Percentiles rank a stretch among this genome's conserved stretches.
phyloP scores from a whole-genome alignment of 2,888 invertebrate genomes.

The Pollenia labialis region DNA sequence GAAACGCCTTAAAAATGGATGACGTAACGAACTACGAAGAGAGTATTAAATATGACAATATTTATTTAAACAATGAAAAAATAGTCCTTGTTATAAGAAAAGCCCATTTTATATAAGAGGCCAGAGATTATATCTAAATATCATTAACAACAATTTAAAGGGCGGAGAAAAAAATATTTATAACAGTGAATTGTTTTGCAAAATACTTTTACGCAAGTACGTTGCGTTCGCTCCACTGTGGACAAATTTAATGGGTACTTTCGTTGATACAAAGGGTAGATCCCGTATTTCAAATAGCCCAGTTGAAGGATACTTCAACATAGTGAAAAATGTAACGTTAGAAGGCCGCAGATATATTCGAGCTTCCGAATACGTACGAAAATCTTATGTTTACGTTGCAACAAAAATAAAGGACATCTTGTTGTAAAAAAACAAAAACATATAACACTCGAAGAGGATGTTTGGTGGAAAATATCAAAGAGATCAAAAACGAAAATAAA shows the following conservation, averaged over 20 bases:
- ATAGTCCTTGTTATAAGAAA: constrained; percentile 2
- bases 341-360: background rate
- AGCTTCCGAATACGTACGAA: background rate
- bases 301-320: constrained; percentile 2
- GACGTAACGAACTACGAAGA: no score
- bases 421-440: background rate
- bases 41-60: no score
- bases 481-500: background rate
- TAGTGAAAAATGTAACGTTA: background rate
- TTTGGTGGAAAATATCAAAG: constrained; percentile 7
- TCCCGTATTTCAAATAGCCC: constrained; percentile 9
- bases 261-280: background rate
- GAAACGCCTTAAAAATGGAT: no score
- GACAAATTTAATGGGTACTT: background rate
- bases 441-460: background rate
- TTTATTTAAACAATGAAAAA: no score
- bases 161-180: background rate
- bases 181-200: background rate
- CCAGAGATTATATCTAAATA: background rate
- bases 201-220: background rate
- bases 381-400: background rate
- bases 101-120: constrained; percentile 1
- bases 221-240: background rate
- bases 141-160: background rate
- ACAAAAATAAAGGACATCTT: no score